A percentile compares a stretch with the other conserved stretches of the same genome.
Conservation (phyloP, 2,797 vertebrate species). For the Benthosema pterotum region DNA sequence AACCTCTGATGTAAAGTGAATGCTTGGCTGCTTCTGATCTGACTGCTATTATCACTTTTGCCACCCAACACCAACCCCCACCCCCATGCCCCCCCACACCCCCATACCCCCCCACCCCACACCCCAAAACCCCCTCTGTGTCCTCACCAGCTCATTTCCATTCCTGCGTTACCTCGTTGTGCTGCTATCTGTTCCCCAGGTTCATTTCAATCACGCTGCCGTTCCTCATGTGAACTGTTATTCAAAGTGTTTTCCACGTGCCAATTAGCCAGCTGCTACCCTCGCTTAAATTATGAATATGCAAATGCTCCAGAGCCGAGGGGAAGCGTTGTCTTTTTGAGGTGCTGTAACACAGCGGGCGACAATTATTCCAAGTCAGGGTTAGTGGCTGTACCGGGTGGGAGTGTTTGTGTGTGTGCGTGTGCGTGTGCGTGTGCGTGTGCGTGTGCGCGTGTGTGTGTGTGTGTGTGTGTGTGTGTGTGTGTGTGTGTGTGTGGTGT, state of each 20-base stretch:
- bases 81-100: no score
- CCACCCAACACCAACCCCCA: no score
- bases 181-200: slow-evolving; percentile 62
- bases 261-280: slow-evolving; percentile 78
- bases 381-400: slow-evolving; percentile 17
- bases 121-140: no score
- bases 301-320: slow-evolving; percentile 70
- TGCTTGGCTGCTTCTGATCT: no score
- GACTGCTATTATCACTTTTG: no score
- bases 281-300: slow-evolving; percentile 78
- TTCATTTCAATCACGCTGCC: slow-evolving; percentile 72
- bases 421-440: neutral
- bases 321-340: slow-evolving; percentile 72
- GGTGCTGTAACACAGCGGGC: slow-evolving; percentile 37
- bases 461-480: slow-evolving; percentile 3
- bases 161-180: slow-evolving; percentile 48
- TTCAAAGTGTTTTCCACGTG: slow-evolving; percentile 75
- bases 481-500: neutral
- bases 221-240: slow-evolving; percentile 72
- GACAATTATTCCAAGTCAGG: slow-evolving; percentile 66
- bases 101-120: no score
- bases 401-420: neutral
- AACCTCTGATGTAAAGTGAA: no score
- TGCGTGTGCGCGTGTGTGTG: neutral
- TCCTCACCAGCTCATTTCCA: slow-evolving; percentile 42